These are phyloP conservation scores for Oreohelix idahoensis DNA, from an alignment of 1,140 invertebrate species.

Conservation along the genomic window DNA sequence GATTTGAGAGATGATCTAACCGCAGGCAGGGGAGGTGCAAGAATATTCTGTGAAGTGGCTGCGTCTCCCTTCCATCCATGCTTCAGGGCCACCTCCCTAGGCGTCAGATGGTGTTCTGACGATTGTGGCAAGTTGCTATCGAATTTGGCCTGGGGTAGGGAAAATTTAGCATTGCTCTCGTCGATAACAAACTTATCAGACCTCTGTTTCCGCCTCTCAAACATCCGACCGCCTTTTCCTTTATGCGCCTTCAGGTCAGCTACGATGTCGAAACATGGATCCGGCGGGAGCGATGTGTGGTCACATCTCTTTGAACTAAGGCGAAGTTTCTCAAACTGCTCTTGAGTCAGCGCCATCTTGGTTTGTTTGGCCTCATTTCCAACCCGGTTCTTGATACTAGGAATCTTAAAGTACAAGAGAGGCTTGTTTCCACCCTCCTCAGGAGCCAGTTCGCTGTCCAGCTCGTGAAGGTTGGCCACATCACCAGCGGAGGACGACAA, in stretches of 20 bases:
- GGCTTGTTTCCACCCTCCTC: constrained; percentile 55
- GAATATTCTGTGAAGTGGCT: constrained; percentile 76
- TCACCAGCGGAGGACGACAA: constrained; percentile 50
- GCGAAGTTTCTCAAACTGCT: constrained; percentile 60
- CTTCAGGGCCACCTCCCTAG: constrained; percentile 83
- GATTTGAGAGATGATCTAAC: constrained; percentile 41
- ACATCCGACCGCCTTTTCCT: constrained; percentile 83
- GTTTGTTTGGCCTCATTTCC: constrained; percentile 43
- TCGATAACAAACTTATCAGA: constrained; percentile 91
- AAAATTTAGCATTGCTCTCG: constrained; percentile 75
- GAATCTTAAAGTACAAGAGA: constrained; percentile 60
- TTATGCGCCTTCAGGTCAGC: constrained; percentile 59
- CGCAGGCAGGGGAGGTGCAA: constrained; percentile 7
- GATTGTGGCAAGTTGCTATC: constrained; percentile 69
- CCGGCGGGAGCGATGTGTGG: constrained; percentile 54
- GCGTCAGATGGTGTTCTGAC: constrained; percentile 79
- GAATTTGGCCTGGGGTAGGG: constrained; percentile 51
- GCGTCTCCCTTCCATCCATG: constrained; percentile 78
- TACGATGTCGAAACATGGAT: constrained; percentile 57
- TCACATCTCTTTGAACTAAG: constrained; percentile 54
- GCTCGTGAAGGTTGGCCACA: constrained; percentile 54
- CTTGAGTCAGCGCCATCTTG: constrained; percentile 59
- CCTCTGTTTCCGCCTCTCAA: constrained; percentile 87
- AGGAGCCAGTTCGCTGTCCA: constrained; percentile 55
- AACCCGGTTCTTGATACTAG: constrained; percentile 53